Evolutionary conservation across 2,888 invertebrate genomes (phyloP).

Genomic region (Pyrrhosoma nymphula): DNA sequence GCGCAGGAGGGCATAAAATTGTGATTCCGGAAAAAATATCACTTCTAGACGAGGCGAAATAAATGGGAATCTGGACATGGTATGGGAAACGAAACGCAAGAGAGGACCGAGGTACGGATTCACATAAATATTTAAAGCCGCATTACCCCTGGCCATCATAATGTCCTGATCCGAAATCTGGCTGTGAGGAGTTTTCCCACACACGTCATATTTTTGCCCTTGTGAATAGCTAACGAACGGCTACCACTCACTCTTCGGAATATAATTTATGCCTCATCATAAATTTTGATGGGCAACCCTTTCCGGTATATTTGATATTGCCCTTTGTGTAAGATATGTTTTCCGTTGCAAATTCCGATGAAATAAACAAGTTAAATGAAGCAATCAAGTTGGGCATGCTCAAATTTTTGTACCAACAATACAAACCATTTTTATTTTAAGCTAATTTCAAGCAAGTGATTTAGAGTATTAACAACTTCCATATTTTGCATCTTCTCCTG

Average conservation of each 20-base stretch:
- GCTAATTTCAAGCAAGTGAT: too few relatives aligned
- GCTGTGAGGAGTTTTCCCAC: neutral
- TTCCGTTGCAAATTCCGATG: too few relatives aligned
- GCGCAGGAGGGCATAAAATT: neutral
- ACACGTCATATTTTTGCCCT: neutral
- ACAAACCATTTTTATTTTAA: too few relatives aligned
- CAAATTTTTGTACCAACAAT: too few relatives aligned
- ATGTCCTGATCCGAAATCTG: neutral
- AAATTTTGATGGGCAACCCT: neutral
- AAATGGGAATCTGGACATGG: neutral
- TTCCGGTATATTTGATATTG: neutral
- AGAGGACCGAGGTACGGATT: neutral
- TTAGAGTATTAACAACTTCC: too few relatives aligned
- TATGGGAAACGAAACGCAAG: neutral
- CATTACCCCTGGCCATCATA: neutral
- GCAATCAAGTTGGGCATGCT: too few relatives aligned
- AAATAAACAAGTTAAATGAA: too few relatives aligned
- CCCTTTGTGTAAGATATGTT: too few relatives aligned
- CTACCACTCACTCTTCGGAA: neutral
- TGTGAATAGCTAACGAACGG: neutral
- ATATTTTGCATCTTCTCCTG: too few relatives aligned
- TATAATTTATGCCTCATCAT: neutral
- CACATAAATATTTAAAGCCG: slow-evolving; percentile 15
- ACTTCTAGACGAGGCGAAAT: neutral
- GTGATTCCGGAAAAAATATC: neutral